A percentile compares a stretch with the other conserved stretches of the same genome.
Conservation (phyloP, 2,888 invertebrate species). For the Drosophila neotestacea region DNA sequence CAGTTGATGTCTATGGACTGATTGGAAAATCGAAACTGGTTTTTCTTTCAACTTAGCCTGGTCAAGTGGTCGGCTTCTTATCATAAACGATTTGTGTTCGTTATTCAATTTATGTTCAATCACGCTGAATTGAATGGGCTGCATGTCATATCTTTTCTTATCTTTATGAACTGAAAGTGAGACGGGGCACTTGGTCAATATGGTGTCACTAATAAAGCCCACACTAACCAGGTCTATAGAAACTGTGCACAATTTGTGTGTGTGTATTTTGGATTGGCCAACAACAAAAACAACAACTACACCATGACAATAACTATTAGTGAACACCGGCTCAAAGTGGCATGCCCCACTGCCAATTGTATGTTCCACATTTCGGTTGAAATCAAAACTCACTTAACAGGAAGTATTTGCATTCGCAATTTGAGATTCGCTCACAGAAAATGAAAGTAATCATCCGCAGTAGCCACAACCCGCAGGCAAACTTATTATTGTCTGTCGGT, state of each 20-base stretch:
- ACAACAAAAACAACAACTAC: constrained; percentile 9
- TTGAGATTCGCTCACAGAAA: constrained; percentile 56
- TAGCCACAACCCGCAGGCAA: constrained; percentile 44
- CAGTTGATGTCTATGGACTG: constrained; percentile 28
- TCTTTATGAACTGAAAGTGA: constrained; percentile 25
- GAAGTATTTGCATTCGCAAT: constrained; percentile 71
- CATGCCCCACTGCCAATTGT: constrained; percentile 42
- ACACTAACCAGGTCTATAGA: constrained; percentile 19
- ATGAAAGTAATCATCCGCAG: constrained; percentile 71
- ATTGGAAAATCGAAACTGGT: constrained; percentile 38
- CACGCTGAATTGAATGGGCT: constrained; percentile 31
- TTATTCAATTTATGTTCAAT: constrained; percentile 51
- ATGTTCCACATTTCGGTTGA: constrained; percentile 64
- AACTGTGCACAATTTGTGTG: neutral
- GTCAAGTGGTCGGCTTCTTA: constrained; percentile 42
- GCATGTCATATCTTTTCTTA: constrained; percentile 20
- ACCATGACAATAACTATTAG: constrained; percentile 22
- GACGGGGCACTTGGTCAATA: constrained; percentile 29
- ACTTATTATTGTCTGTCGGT: constrained; percentile 33
- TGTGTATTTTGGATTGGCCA: constrained; percentile 21
- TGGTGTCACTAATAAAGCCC: constrained; percentile 12
- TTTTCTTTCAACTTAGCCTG: constrained; percentile 23
- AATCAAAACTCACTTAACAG: constrained; percentile 73
- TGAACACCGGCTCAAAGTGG: constrained; percentile 19
- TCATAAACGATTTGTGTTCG: constrained; percentile 55